Base-by-base conservation (phyloP, 2,113 vertebrate species). In the Amazona guildingii region DNA sequence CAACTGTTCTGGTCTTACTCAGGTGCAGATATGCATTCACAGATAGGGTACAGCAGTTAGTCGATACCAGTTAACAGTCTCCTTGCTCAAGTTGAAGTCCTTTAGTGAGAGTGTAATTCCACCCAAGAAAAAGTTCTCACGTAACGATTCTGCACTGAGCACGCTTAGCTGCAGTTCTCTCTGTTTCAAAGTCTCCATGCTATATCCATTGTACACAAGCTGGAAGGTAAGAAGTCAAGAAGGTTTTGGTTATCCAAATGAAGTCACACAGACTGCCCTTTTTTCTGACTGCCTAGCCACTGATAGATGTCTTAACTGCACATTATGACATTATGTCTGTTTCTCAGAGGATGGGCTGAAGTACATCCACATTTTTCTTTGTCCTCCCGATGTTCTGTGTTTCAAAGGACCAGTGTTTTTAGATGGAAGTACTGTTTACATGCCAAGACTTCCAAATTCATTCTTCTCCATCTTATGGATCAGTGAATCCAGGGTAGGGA, bases 81-180 rank as follows among this genome's bases (percentile, higher is more conserved):
- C 99, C 97, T 98, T 98, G 98, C 98, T 98, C 97, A 99, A 96
- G 98, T 99, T 99, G 98, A 99, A 99, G 97, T 99, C 99, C 97
- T 99, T 99, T 24, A 99, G 98, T 28, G 98, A 98, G 46, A 99
- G 98, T 17, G 98, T 99, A 96, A 99, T 92, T 88, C 99, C 99
- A 76, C 99, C 99, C 88, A 99, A 97, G 96, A 98, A 99, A 97
- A 98, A 99, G 97, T 99, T 99, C 97, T 99, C 99, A 39, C 99
- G 98, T 83, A 99, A 97, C 0, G 99, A 99, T 95, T 99, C 99
- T 10, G 99, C 98, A 54, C 99, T 99, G 87, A 99, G 99, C 79
- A 99, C 99, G 24, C 99, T 99, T 75, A 99, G 97, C 72, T 99
- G 99, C 37, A 99, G 98, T 90, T 99, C 98, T 80, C 99, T 98